Evolutionary conservation across 2,888 invertebrate species (phyloP), one percentile per base, ranked within the genome.

Genomic region (Hydraecia micacea): DNA sequence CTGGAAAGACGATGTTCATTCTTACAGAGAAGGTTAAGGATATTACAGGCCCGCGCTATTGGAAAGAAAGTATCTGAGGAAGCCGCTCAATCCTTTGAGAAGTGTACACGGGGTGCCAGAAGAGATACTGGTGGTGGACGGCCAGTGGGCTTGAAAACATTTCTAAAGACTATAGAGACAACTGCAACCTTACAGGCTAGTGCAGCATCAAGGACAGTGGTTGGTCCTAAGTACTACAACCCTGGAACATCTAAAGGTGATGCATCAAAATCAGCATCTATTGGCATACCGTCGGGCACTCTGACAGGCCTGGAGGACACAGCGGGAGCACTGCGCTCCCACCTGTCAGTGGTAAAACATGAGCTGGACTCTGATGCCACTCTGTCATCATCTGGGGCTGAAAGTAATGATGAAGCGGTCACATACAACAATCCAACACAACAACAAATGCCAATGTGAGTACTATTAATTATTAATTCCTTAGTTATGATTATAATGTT

Each of bases 311-410:
- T 99, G 85, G 98, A 98, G 85, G 97, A 97, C 83, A 98, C 98
- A 2, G 97, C 98, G 0, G 98, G 98, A 32, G 97, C 98, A 32
- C 94, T 99, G 83, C 97, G 97, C 71, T 97, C 98, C 0, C 98
- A 98, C 93, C 94, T 99, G 87, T 97, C 97, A 46, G 97, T 98
- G 84, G 97, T 99, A 77, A 98, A 98, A 92, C 97, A 97, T 80
- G 98, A 98, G 89, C 97, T 99, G 85, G 99, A 99, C 94, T 99
- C 99, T 2, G 99, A 99, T 96, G 99, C 98, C 58, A 99, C 99
- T 1, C 99, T 98, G 28, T 99, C 99, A 82, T 99, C 99, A 91
- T 99, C 99, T 28, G 99, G 99, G 74, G 99, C 99, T 55, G 99
- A 99, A 94, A 99, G 99, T 91, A 98, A 98, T 94, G 99, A 99